Percentiles rank a stretch among this genome's conserved stretches.
Evolutionary conservation across 2,888 invertebrate genomes (phyloP).

Genomic region (Seira musarum): DNA sequence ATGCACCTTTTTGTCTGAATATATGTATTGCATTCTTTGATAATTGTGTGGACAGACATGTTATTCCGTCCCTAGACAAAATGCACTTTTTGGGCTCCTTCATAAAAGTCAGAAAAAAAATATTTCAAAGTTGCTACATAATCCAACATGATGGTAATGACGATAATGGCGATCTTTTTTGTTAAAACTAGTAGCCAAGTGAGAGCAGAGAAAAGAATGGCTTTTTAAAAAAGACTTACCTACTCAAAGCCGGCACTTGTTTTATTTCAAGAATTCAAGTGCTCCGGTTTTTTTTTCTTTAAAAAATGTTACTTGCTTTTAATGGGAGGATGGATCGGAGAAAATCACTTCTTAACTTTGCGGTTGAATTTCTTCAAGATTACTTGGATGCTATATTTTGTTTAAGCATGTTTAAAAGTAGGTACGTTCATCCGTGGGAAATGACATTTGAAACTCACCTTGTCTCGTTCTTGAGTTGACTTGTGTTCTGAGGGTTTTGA

Average conservation of each 20-base stretch:
- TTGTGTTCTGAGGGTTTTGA: constrained; percentile 8
- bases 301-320: too few species aligned
- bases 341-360: too few species aligned
- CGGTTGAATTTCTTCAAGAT: too few species aligned
- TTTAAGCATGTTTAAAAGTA: too few species aligned
- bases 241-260: constrained; percentile 45
- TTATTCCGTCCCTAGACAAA: too few species aligned
- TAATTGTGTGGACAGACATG: constrained; percentile 44
- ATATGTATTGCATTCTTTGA: constrained; percentile 34
- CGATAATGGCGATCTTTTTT: constrained; percentile 17
- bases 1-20: too few species aligned
- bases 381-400: too few species aligned
- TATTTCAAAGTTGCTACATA: too few species aligned
- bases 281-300: constrained; percentile 53
- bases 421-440: constrained; percentile 61
- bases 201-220: constrained; percentile 31
- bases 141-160: not conserved
- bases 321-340: constrained; percentile 47
- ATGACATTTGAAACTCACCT: constrained; percentile 64
- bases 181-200: constrained; percentile 43
- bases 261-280: constrained; percentile 37
- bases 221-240: too few species aligned
- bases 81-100: too few species aligned
- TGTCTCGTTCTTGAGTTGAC: constrained; percentile 24
- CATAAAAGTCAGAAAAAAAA: too few species aligned